These are phyloP conservation scores for Campoletis sonorensis DNA, from an alignment of 1,140 invertebrate genomes.

Conservation along the genomic window DNA sequence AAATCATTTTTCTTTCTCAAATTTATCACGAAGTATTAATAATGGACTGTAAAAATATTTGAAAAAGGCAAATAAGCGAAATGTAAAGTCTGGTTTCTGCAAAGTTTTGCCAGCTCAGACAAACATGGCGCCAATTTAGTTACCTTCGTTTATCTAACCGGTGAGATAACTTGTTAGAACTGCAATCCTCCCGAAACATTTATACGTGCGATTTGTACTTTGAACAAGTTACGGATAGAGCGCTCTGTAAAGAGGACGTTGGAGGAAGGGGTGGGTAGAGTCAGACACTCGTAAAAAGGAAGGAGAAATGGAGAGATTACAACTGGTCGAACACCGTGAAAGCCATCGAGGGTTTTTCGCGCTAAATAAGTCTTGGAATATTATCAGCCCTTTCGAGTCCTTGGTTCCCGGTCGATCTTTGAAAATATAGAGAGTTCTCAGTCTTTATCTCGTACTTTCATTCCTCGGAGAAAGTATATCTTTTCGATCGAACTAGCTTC, in stretches of 20 bases:
- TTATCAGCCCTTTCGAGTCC: constrained; percentile 11
- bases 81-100: no score
- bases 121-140: background rate
- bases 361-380: constrained; percentile 18
- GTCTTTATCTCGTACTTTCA: no score
- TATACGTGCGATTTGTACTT: background rate
- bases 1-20: no score
- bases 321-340: constrained; percentile 11
- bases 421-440: background rate
- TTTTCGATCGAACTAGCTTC: constrained; percentile 2
- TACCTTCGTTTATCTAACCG: background rate
- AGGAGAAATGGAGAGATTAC: constrained; percentile 18
- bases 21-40: no score
- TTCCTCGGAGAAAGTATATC: background rate
- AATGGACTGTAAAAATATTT: no score
- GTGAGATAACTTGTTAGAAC: constrained; percentile 6
- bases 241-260: background rate
- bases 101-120: background rate
- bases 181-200: background rate
- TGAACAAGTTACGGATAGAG: background rate
- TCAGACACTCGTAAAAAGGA: background rate
- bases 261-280: background rate
- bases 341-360: constrained; percentile 24
- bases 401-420: background rate
- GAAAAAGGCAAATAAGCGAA: no score